phyloP scores from a whole-genome alignment of 37 sponge, comb jelly and placozoan genomes.

The Corticium candelabrum region DNA sequence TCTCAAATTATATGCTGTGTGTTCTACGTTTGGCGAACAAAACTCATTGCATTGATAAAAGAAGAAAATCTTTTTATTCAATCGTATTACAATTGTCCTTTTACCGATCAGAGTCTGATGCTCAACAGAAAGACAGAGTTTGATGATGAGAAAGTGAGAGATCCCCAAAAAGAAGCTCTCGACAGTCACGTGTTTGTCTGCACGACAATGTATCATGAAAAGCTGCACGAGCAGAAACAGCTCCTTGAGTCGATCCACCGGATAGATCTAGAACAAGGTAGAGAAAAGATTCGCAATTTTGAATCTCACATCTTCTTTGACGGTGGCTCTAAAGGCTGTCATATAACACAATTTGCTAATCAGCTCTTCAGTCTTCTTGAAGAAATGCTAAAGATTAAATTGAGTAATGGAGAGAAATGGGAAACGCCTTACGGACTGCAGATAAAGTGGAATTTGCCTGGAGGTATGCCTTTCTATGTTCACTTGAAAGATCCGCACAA shows the following conservation, averaged over 20 bases:
- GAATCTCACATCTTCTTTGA: conserved; percentile 87
- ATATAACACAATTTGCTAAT: conserved; percentile 45
- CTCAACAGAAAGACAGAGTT: conserved; percentile 32
- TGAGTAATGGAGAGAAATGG: conserved; percentile 19
- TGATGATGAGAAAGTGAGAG: not conserved
- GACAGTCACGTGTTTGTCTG: conserved; percentile 56
- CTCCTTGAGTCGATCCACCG: conserved; percentile 62
- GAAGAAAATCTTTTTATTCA: conserved; percentile 59
- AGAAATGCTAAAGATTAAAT: conserved; percentile 33
- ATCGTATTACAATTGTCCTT: conserved; percentile 56
- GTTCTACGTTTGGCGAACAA: not conserved
- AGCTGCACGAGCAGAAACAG: conserved; percentile 52
- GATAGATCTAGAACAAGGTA: too few species aligned
- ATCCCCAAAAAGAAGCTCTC: conserved; percentile 1
- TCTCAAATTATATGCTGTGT: not conserved
- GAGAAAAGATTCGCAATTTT: conserved; percentile 2
- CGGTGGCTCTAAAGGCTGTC: conserved; percentile 45
- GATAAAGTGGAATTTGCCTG: conserved; percentile 30
- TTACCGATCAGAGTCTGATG: conserved; percentile 53
- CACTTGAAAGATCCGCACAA: conserved; percentile 68
- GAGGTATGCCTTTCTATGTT: conserved; percentile 40
- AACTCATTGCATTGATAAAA: not conserved
- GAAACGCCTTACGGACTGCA: conserved; percentile 66
- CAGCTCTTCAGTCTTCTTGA: conserved; percentile 65
- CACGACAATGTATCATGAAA: conserved; percentile 80